These are phyloP conservation scores for Pterois miles DNA, from an alignment of 2,797 vertebrate species.

Conservation along the genomic window DNA sequence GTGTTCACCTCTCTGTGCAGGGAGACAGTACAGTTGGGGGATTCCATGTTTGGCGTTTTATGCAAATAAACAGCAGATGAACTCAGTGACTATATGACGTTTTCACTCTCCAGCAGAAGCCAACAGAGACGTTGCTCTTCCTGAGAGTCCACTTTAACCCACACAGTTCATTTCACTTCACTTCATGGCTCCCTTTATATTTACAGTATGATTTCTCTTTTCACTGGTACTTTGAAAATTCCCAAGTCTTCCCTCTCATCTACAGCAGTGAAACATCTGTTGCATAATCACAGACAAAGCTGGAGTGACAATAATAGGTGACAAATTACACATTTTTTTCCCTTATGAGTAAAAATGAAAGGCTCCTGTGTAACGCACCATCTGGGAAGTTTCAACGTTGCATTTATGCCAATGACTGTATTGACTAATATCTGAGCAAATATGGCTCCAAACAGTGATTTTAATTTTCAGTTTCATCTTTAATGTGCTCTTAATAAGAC, in stretches of 20 bases:
- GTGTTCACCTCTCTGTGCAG: background rate
- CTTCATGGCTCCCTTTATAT: background rate
- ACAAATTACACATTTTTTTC: constrained; percentile 2
- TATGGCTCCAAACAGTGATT: too few relatives aligned
- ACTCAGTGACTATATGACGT: background rate
- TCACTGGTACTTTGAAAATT: constrained; percentile 4
- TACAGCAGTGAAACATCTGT: background rate
- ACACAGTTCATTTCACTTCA: background rate
- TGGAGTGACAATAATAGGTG: background rate
- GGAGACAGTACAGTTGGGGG: constrained; percentile 22
- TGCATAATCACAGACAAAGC: background rate
- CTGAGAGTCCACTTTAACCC: background rate
- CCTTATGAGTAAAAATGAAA: constrained; percentile 18
- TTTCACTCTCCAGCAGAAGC: constrained; percentile 19
- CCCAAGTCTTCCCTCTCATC: background rate
- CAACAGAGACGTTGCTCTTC: background rate
- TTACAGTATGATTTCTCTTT: background rate
- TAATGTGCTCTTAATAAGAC: background rate
- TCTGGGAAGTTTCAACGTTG: constrained; percentile 14
- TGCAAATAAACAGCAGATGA: background rate
- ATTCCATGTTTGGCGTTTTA: constrained; percentile 26
- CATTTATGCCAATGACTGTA: background rate
- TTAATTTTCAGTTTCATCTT: background rate
- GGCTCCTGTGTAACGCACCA: background rate
- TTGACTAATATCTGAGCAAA: background rate